Evolutionary conservation across 2,888 invertebrate genomes (phyloP).

Genomic region (Anticlea derivata): DNA sequence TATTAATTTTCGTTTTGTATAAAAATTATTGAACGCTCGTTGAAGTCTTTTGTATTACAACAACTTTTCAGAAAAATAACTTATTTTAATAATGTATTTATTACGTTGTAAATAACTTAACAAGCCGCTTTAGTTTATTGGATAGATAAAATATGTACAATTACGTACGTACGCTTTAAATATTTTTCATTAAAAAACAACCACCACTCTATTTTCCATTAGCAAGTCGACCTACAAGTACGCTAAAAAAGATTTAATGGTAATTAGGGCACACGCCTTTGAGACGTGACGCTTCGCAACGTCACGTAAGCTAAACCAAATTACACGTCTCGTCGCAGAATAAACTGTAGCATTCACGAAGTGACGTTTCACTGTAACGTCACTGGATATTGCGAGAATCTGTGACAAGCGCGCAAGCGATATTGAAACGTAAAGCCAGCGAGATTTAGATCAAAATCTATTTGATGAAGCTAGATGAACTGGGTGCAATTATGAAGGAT

Average conservation of each 20-base stretch:
- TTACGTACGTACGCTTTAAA: not conserved
- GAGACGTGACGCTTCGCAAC: constrained; percentile 64
- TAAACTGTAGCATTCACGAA: not conserved
- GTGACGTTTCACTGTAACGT: constrained; percentile 7
- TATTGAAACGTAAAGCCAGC: not conserved
- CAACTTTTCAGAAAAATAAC: too few species aligned
- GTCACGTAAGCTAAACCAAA: constrained; percentile 82
- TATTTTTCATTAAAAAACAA: not conserved
- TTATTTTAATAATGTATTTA: too few species aligned
- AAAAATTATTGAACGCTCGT: not conserved
- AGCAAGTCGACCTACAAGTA: constrained; percentile 24
- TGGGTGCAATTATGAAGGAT: too few species aligned
- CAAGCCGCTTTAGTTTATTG: too few species aligned
- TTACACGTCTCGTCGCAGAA: constrained; percentile 52
- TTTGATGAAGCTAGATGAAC: too few species aligned
- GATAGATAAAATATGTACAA: too few species aligned
- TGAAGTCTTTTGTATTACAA: not conserved
- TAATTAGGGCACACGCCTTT: constrained; percentile 75
- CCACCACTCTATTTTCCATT: constrained; percentile 13
- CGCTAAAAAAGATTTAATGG: constrained; percentile 34
- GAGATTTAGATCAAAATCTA: not conserved
- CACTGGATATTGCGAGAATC: not conserved
- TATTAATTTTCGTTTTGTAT: constrained; percentile 11
- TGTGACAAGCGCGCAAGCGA: not conserved
- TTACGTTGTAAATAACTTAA: too few species aligned